Evolutionary conservation across 2,113 vertebrate species (phyloP).

Genomic region (Dendropsophus ebraccatus): DNA sequence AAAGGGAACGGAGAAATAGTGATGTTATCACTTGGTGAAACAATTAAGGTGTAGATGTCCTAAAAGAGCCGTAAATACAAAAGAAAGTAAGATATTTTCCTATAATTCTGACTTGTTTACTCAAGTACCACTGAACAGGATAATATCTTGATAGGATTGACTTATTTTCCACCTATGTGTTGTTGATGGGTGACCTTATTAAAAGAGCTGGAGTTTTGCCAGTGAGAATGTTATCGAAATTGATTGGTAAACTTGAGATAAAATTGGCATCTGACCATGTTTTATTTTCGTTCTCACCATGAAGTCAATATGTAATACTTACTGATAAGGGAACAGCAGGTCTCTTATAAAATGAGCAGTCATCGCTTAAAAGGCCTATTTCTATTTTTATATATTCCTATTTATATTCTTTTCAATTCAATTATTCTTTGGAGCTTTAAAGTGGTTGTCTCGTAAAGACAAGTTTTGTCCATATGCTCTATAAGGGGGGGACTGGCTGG

Average conservation of each 20-base stretch:
- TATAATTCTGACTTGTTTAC: slow-evolving; percentile 39
- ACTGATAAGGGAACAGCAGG: slow-evolving; percentile 4
- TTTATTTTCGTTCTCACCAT: slow-evolving; percentile 22
- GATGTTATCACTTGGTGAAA: slow-evolving; percentile 49
- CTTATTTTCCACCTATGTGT: slow-evolving; percentile 23
- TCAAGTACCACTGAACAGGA: slow-evolving; percentile 14
- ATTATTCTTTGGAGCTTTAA: neutral
- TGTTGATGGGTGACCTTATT: slow-evolving; percentile 41
- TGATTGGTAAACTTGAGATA: slow-evolving; percentile 27
- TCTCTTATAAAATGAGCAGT: neutral
- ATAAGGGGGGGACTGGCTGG: too few species aligned
- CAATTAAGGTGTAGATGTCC: slow-evolving; percentile 19
- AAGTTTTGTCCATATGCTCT: neutral
- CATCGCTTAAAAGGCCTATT: neutral
- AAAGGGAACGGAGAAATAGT: slow-evolving; percentile 12
- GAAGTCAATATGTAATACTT: slow-evolving; percentile 28
- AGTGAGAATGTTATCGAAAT: slow-evolving; percentile 38
- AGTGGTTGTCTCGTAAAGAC: neutral
- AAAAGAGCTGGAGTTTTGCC: slow-evolving; percentile 15
- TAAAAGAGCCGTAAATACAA: slow-evolving; percentile 23
- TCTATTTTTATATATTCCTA: too few species aligned
- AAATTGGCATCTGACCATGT: slow-evolving; percentile 38
- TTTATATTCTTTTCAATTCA: neutral
- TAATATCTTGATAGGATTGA: slow-evolving; percentile 37
- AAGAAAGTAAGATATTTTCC: slow-evolving; percentile 29